phyloP scores from a whole-genome alignment of 2,113 vertebrate species.

The Cathartes aura region DNA sequence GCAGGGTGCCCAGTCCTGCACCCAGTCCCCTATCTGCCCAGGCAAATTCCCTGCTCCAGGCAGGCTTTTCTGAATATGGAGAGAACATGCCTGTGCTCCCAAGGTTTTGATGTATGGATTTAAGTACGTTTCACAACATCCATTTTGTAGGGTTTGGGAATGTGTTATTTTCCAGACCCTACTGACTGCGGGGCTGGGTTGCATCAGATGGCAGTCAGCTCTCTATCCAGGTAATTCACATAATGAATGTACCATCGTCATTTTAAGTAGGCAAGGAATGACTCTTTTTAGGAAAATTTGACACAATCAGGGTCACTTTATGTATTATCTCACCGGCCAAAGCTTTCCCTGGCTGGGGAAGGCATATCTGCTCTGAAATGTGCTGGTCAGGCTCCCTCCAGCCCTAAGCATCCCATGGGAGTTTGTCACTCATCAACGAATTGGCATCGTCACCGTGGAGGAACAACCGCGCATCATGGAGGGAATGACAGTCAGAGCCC shows the following conservation, averaged over 20 bases:
- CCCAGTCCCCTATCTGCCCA: not conserved
- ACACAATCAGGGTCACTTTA: not conserved
- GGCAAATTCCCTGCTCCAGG: not conserved
- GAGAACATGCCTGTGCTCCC: not conserved
- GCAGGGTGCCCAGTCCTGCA: not conserved
- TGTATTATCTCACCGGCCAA: too few species aligned
- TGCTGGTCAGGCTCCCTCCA: not conserved
- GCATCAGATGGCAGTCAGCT: not conserved
- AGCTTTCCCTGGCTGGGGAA: not conserved
- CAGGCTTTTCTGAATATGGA: not conserved
- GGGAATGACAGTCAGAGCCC: not conserved
- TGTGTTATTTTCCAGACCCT: not conserved
- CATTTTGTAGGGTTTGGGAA: not conserved
- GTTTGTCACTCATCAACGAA: not conserved
- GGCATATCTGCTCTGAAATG: not conserved
- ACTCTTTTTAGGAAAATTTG: not conserved
- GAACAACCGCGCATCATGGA: not conserved
- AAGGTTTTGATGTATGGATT: not conserved
- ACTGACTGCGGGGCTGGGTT: not conserved
- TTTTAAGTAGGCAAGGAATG: not conserved
- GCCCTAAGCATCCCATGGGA: not conserved
- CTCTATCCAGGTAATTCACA: not conserved
- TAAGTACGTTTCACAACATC: not conserved
- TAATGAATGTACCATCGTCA: fast-evolving
- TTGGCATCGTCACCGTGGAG: fast-evolving